Evolutionary conservation across 2,113 vertebrate species (phyloP).

Genomic region (Halichoerus grypus): DNA sequence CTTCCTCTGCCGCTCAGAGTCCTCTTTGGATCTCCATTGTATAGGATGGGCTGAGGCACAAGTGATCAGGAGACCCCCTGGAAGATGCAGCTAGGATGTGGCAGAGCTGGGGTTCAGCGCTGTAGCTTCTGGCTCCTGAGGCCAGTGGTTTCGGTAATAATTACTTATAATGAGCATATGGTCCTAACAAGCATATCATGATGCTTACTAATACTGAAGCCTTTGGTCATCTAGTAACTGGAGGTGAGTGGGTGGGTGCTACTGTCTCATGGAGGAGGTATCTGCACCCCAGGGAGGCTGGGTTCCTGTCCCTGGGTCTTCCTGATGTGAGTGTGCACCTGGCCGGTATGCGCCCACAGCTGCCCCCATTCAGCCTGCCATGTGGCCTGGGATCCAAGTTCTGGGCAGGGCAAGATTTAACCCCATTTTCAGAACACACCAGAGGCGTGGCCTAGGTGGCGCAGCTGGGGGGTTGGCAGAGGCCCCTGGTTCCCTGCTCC

Average conservation of each 20-base stretch:
- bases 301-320: not conserved
- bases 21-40: not conserved
- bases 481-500: not conserved
- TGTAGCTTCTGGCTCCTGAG: not conserved
- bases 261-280: not conserved
- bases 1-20: not conserved
- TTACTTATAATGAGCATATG: not conserved
- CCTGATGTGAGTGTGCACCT: accelerated
- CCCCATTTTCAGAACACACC: not conserved
- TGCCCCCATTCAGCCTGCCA: not conserved
- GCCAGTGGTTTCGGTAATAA: not conserved
- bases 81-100: not conserved
- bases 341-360: not conserved
- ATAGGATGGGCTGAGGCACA: not conserved
- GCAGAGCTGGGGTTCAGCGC: not conserved
- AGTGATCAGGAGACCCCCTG: not conserved
- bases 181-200: not conserved
- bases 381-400: not conserved
- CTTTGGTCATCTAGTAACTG: not conserved
- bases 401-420: not conserved
- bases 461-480: not conserved
- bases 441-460: not conserved
- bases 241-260: not conserved
- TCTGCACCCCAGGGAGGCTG: not conserved
- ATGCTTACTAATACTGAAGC: not conserved